Percentiles rank a stretch among this genome's conserved stretches.
Evolutionary conservation across 2,113 vertebrate species (phyloP).

Genomic region (Corythornis madagascariensis): DNA sequence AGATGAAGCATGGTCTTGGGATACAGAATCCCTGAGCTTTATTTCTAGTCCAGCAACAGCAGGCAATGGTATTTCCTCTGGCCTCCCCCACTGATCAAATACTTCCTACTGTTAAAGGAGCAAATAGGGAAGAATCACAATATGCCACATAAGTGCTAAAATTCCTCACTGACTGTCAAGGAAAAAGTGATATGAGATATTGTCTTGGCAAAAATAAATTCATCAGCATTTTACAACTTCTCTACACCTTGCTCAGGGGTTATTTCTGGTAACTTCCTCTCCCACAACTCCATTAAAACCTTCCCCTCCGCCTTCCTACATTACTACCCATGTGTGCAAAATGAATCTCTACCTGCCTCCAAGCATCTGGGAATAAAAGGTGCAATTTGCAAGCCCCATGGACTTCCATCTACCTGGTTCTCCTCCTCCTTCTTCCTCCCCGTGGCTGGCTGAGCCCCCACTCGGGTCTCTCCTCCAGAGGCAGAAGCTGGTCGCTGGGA

Average conservation of each 20-base stretch:
- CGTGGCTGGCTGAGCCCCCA: accelerated
- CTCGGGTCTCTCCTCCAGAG: background rate
- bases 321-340: background rate
- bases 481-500: too few species aligned
- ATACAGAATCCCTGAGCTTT: background rate
- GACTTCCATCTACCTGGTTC: background rate
- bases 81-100: background rate
- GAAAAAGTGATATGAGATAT: background rate
- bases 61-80: background rate
- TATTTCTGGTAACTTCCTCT: background rate
- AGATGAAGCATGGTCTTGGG: background rate
- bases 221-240: background rate
- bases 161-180: background rate
- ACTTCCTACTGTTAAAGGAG: background rate
- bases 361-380: background rate
- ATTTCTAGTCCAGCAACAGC: background rate
- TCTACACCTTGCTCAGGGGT: background rate
- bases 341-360: background rate
- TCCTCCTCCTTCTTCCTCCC: background rate
- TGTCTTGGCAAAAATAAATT: constrained; percentile 17
- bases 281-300: background rate
- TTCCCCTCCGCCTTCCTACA: background rate
- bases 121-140: background rate
- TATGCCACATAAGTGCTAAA: background rate
- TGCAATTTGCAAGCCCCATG: background rate